Base-by-base conservation (phyloP, 2,797 vertebrate species). In the Myotis daubentonii region DNA sequence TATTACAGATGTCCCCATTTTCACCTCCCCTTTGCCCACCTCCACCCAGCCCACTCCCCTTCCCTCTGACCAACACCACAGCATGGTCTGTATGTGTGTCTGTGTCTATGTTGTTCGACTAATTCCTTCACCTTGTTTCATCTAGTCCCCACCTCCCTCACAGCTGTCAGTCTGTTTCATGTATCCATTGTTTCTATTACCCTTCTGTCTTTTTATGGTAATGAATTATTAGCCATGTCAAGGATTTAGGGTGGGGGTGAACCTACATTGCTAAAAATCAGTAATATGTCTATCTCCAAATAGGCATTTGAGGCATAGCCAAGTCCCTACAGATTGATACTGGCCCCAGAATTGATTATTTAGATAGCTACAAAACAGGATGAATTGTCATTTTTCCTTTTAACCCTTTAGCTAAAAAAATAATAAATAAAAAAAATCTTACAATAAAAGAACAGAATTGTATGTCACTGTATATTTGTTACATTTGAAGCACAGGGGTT, bases 171-270 rank as follows among this genome's bases (percentile, higher is more conserved):
- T 68, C n/a, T 68, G 65, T 68, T 68, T 19, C 17, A 20, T 33
- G 65, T 36, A 36, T 20, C 17, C 65, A 36, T 33, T n/a, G 65
- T 36, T 68, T 68, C 65, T 68, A 20, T n/a, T 33, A 49, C 53
- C 70, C 30, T 36, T 84, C 49, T 74, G 0, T 49, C 72, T 41
- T 62, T 74, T 70, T 76, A 49, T 79, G 23, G 20, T 75, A 80
- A 30, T 94, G 38, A 80, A 49, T 87, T 89, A 80, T 75, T 91
- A 83, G 5, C 57, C 44, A 82, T 57, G n/a, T 79, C 65, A 75
- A 20, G 19, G 49, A 36, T 25, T 65, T 81, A 7, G 8, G 33
- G 15, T 13, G n/a, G n/a, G 10, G 11, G 9, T 53, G 74, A 85
- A 17, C 57, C 51, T 85, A 3, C 68, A 53, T 84, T 94, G 41